These are phyloP conservation scores for Trilocha varians DNA, from an alignment of 2,888 invertebrate species.

Conservation along the genomic window DNA sequence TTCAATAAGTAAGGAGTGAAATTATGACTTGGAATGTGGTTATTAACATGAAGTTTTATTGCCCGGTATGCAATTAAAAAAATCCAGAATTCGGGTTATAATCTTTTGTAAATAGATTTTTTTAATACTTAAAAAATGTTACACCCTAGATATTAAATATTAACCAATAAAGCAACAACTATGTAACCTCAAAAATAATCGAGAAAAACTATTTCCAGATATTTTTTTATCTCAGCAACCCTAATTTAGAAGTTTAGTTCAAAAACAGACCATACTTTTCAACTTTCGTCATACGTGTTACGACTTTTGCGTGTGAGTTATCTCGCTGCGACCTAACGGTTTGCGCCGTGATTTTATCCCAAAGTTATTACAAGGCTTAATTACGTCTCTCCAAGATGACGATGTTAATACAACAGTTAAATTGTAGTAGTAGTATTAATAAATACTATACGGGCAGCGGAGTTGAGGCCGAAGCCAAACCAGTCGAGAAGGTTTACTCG, in stretches of 20 bases:
- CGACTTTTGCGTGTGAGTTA: conserved; percentile 36
- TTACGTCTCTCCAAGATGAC: conserved; percentile 66
- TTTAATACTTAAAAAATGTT: too few species aligned
- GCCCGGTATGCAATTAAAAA: too few species aligned
- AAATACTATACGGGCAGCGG: conserved; percentile 52
- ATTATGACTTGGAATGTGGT: too few species aligned
- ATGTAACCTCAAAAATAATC: too few species aligned
- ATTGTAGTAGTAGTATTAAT: conserved; percentile 72
- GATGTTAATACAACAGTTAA: conserved; percentile 70
- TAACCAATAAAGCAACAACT: too few species aligned
- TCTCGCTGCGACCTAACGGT: conserved; percentile 40
- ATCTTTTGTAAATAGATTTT: too few species aligned
- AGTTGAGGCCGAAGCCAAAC: conserved; percentile 36
- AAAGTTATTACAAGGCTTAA: conserved; percentile 60
- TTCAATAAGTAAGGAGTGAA: too few species aligned
- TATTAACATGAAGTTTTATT: too few species aligned
- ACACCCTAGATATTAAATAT: too few species aligned
- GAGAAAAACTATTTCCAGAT: background rate
- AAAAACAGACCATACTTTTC: too few species aligned
- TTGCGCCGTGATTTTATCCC: conserved; percentile 50
- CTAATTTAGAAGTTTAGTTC: background rate
- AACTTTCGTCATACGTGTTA: background rate
- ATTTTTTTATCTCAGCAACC: conserved; percentile 11
- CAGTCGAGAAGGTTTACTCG: conserved; percentile 42
- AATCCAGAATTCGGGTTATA: too few species aligned